A percentile compares a stretch with the other conserved stretches of the same genome.
phyloP scores from a whole-genome alignment of 2,888 invertebrate species.

The Melanophora roralis region DNA sequence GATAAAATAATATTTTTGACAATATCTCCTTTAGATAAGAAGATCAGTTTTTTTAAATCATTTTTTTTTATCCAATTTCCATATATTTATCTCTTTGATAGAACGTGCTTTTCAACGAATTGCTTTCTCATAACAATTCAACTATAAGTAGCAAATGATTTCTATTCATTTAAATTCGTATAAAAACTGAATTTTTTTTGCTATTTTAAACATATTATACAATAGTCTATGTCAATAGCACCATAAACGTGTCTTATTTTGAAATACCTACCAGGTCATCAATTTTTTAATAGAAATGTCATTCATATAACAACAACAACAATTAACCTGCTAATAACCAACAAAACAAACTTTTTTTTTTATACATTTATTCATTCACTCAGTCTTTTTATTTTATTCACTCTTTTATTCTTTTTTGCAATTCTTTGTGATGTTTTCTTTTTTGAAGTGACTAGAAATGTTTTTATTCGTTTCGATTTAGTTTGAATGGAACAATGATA shows the following conservation, averaged over 20 bases:
- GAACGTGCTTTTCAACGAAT: no score
- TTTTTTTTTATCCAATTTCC: no score
- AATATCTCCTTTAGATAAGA: no score
- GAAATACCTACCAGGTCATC: constrained; percentile 65
- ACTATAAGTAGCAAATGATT: neutral
- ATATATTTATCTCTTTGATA: no score
- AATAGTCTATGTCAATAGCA: constrained; percentile 49
- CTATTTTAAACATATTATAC: no score
- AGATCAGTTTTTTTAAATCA: no score
- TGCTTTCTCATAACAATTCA: neutral
- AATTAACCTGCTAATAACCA: constrained; percentile 25
- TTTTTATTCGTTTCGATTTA: neutral
- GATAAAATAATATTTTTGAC: no score
- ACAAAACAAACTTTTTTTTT: neutral
- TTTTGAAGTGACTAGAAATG: neutral
- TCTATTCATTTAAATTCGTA: neutral
- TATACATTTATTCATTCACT: neutral
- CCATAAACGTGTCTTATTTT: constrained; percentile 60
- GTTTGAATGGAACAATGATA: constrained; percentile 1
- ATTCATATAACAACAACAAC: constrained; percentile 21
- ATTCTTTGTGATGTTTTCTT: no score
- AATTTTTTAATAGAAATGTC: constrained; percentile 40
- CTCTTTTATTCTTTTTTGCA: neutral
- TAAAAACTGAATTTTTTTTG: no score
- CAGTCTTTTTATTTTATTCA: neutral